These are phyloP conservation scores for Zeugodacus cucurbitae DNA, from an alignment of 1,140 invertebrate species.

Conservation along the genomic window DNA sequence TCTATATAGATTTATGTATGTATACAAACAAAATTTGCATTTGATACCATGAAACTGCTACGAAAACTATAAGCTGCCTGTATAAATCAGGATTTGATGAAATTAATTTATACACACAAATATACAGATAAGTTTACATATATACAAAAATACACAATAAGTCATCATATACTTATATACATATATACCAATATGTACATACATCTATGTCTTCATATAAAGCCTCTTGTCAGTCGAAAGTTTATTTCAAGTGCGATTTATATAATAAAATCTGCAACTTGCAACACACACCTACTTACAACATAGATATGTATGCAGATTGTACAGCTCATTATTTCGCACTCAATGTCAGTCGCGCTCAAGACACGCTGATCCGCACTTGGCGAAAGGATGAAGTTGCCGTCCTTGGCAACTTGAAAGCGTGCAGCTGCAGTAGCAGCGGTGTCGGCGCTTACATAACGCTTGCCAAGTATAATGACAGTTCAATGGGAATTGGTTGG, in stretches of 20 bases:
- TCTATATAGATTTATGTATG: background rate
- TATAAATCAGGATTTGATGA: background rate
- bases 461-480: conserved; percentile 5
- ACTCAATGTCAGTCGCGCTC: background rate
- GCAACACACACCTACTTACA: background rate
- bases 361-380: background rate
- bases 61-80: background rate
- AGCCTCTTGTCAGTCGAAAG: background rate
- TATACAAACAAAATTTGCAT: background rate
- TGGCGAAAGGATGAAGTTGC: background rate
- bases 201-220: background rate
- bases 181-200: background rate
- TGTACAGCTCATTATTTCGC: background rate
- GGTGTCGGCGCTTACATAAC: background rate
- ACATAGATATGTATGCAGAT: background rate
- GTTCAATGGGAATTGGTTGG: conserved; percentile 18
- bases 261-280: background rate
- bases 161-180: background rate
- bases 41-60: background rate
- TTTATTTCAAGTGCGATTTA: background rate
- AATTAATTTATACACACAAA: background rate
- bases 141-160: background rate
- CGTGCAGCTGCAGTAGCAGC: background rate
- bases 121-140: too few relatives aligned
- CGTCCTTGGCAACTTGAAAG: background rate